Evolutionary conservation across 2,113 vertebrate species (phyloP), one percentile per base, ranked within the genome.

Genomic region (Tympanuchus pallidicinctus): DNA sequence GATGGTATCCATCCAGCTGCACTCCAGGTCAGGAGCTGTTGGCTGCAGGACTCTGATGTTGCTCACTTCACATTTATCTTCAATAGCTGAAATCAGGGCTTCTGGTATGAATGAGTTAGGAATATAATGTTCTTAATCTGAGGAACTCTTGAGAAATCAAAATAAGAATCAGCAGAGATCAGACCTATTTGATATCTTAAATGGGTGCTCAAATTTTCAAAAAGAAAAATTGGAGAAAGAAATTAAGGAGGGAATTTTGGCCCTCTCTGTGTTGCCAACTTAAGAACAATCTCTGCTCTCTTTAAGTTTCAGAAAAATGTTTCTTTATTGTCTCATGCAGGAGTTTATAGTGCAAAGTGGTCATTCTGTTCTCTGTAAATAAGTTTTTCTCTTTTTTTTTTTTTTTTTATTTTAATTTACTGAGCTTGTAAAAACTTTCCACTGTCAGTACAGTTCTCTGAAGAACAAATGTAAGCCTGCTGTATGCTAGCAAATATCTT

Each of bases 1-100:
- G 74, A 76, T 91, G 84, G 92, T 96, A 89, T 87, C 59, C 56
- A 82, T 30, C 59, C 47, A 95, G 77, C 59, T 91, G 52, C 25
- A 69, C 59, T 73, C 48, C 21, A 8, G 82, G 77, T 78, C 90
- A 82, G 86, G 32, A 63, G 6, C 59, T 76, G 13, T 18, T 81
- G 24, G 18, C 74, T 61, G 18, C 63, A 90, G 81, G 94, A 54
- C 48, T 83, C 42, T 66, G 24, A 92, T 92, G 54, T 70, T 90
- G 36, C 10, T 89, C 36, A 45, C 93, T 94, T 81, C 59, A 50
- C 20, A 2, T 87, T 88, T 69, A 73, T 43, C 24, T 92, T 87
- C 64, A 65, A 34, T 24, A 65, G 19, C 4, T 38, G 61, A 88
- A 32, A 19, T 42, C 16, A 16, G 25, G 14, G 2, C 19, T 93